A percentile compares a stretch with the other conserved stretches of the same genome.
Evolutionary conservation across 2,888 invertebrate genomes (phyloP).

Genomic region (Tenthredo mesomela): DNA sequence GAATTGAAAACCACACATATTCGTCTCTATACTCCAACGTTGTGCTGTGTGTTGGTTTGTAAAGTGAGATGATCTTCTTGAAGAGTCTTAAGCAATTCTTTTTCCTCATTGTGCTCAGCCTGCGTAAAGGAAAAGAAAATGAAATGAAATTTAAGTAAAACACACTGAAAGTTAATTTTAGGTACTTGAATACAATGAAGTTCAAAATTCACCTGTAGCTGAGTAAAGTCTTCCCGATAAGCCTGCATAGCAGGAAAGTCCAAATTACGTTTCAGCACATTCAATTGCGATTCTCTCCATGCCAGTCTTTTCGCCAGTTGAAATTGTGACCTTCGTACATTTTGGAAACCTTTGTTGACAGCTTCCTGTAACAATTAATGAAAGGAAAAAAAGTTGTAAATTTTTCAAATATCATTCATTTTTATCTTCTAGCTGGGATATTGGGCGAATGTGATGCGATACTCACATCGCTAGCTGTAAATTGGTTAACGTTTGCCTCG

Average conservation of each 20-base stretch:
- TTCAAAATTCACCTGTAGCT: constrained; percentile 65
- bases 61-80: constrained; percentile 75
- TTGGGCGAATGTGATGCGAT: constrained; percentile 18
- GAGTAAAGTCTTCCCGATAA: constrained; percentile 67
- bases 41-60: constrained; percentile 71
- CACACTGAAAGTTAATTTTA: background rate
- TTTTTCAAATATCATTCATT: too few relatives aligned
- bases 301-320: constrained; percentile 70
- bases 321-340: constrained; percentile 68
- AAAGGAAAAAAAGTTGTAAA: background rate
- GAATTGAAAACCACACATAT: background rate
- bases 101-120: constrained; percentile 74
- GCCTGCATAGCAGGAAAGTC: constrained; percentile 67
- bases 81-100: constrained; percentile 73
- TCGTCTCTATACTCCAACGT: constrained; percentile 67
- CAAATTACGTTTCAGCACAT: constrained; percentile 69
- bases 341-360: constrained; percentile 66
- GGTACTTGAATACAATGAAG: background rate
- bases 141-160: background rate
- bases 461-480: constrained; percentile 68
- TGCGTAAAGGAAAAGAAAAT: constrained; percentile 53
- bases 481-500: constrained; percentile 63
- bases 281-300: constrained; percentile 70
- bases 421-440: constrained; percentile 17
- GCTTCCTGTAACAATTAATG: constrained; percentile 61